Evolutionary conservation across 37 sponge, comb jelly and placozoan genomes (phyloP).

Genomic region (Mnemiopsis leidyi): DNA sequence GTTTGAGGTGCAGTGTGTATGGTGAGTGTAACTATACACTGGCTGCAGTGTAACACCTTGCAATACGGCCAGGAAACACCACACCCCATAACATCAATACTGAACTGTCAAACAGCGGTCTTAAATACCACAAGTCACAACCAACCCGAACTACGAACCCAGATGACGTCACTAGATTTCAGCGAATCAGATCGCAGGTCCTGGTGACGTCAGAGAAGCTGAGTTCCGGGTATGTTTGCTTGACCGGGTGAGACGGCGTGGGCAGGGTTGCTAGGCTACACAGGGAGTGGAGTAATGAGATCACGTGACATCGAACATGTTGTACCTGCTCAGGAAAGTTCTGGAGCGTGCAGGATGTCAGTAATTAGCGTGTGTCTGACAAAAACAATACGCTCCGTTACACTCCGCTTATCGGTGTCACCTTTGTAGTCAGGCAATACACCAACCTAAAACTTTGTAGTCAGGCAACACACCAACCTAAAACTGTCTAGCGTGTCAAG

Average conservation of each 20-base stretch:
- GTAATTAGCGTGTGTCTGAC: neutral
- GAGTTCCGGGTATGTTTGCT: neutral
- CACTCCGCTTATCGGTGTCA: neutral
- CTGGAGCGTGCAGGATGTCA: neutral
- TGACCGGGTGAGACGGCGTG: neutral
- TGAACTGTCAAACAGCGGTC: neutral
- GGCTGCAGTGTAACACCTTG: too few relatives aligned
- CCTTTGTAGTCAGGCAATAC: too few relatives aligned
- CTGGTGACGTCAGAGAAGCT: neutral
- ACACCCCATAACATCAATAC: neutral
- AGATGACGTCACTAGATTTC: neutral
- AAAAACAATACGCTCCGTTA: neutral
- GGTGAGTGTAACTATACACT: too few relatives aligned
- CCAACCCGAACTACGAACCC: neutral
- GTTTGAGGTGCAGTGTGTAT: too few relatives aligned
- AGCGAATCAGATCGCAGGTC: neutral
- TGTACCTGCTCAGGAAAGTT: neutral
- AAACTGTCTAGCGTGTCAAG: too few relatives aligned
- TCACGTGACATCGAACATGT: neutral
- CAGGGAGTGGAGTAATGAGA: neutral
- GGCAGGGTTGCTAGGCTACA: neutral
- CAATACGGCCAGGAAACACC: neutral
- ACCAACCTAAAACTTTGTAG: too few relatives aligned
- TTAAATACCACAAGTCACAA: neutral
- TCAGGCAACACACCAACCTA: too few relatives aligned